phyloP scores from a whole-genome alignment of 1,140 invertebrate genomes.

The Bombus confusus region DNA sequence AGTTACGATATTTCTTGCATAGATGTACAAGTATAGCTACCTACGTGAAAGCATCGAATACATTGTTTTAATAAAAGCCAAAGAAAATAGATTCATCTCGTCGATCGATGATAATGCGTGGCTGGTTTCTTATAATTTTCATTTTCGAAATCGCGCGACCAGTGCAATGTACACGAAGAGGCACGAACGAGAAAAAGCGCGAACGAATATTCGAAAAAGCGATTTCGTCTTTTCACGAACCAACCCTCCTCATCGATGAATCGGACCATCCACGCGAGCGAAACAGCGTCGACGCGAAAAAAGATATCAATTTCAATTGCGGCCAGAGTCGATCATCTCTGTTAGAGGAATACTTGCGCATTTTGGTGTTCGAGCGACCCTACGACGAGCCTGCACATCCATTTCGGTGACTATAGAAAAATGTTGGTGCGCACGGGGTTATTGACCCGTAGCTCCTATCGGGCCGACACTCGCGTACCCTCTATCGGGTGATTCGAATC shows the following conservation, averaged over 20 bases:
- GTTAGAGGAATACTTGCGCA: constrained; percentile 66
- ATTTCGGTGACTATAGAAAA: constrained; percentile 71
- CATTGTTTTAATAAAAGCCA: constrained; percentile 23
- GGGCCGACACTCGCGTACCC: constrained; percentile 45
- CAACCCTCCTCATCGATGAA: neutral
- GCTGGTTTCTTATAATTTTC: constrained; percentile 9
- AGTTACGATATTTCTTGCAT: neutral
- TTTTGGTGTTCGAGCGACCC: constrained; percentile 53
- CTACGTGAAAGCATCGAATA: neutral
- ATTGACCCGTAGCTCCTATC: constrained; percentile 67
- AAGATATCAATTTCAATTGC: constrained; percentile 76
- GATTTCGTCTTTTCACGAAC: constrained; percentile 39
- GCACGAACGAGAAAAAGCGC: neutral
- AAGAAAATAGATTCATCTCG: constrained; percentile 18
- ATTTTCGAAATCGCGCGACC: constrained; percentile 30
- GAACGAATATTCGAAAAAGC: constrained; percentile 28
- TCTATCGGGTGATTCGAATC: constrained; percentile 71
- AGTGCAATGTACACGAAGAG: too few relatives aligned
- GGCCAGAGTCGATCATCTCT: constrained; percentile 74
- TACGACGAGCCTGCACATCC: constrained; percentile 63
- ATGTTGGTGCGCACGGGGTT: constrained; percentile 65
- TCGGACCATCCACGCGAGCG: neutral
- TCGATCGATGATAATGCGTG: constrained; percentile 1
- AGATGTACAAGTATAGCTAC: neutral
- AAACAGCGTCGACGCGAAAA: constrained; percentile 31